These are phyloP conservation scores for Dryocosmus kuriphilus DNA, from an alignment of 2,888 invertebrate species.

Conservation along the genomic window DNA sequence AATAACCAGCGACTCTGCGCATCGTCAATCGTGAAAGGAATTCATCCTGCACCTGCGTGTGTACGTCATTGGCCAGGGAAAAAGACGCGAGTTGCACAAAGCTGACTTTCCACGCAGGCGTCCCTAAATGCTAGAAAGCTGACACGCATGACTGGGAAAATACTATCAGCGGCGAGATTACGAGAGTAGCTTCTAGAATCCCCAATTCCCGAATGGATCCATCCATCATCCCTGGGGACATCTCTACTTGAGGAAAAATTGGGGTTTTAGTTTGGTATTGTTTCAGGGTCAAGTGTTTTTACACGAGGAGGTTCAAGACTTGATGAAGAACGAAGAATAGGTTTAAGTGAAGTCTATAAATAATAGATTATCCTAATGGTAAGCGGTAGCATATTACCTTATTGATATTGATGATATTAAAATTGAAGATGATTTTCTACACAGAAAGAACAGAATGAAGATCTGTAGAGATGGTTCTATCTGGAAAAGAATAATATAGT, in stretches of 20 bases:
- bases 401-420: too few species aligned
- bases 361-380: too few species aligned
- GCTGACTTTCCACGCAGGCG: constrained; percentile 54
- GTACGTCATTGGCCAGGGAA: constrained; percentile 47
- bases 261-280: background rate
- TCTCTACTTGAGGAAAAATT: background rate
- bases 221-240: background rate
- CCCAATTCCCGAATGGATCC: background rate
- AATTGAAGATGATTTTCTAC: too few species aligned
- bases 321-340: too few species aligned
- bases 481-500: too few species aligned
- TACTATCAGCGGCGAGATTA: background rate
- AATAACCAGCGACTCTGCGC: constrained; percentile 72
- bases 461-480: too few species aligned
- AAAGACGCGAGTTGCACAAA: background rate
- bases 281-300: background rate
- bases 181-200: too few species aligned
- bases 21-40: constrained; percentile 60
- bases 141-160: background rate
- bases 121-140: constrained; percentile 31
- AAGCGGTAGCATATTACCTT: too few species aligned
- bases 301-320: background rate
- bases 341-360: too few species aligned
- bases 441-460: too few species aligned
- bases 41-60: constrained; percentile 56